phyloP scores from a whole-genome alignment of 2,888 invertebrate genomes.

The Sinhomidia bicolor region DNA sequence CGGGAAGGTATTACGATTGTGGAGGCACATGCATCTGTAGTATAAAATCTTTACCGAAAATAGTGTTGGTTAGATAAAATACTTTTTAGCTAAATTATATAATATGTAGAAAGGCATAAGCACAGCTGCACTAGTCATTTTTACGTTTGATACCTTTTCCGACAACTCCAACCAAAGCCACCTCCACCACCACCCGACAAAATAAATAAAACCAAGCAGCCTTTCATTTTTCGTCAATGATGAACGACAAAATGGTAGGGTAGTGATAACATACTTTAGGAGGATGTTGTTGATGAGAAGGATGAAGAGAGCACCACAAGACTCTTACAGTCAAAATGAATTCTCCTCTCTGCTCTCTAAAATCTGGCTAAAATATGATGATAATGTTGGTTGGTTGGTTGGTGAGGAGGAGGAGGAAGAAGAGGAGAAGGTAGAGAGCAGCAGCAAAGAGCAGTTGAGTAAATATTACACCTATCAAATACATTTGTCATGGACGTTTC shows the following conservation, averaged over 20 bases:
- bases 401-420: background rate
- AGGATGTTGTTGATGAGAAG: background rate
- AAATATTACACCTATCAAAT: slow-evolving; percentile 68
- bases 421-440: background rate
- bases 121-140: slow-evolving; percentile 58
- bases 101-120: background rate
- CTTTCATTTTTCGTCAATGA: slow-evolving; percentile 64
- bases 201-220: slow-evolving; percentile 25
- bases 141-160: slow-evolving; percentile 21
- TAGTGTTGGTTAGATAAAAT: background rate
- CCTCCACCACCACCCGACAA: too few relatives aligned
- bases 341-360: background rate
- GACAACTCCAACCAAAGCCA: background rate
- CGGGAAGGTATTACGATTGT: background rate
- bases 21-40: background rate
- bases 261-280: slow-evolving; percentile 28
- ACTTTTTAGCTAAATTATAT: background rate
- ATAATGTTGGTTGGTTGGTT: background rate
- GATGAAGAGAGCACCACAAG: background rate
- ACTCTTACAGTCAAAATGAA: background rate
- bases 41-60: background rate
- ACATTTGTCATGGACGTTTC: slow-evolving; percentile 61
- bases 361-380: slow-evolving; percentile 9
- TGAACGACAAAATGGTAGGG: slow-evolving; percentile 54
- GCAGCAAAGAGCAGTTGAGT: slow-evolving; percentile 46